Conservation (phyloP, 2,888 invertebrate genomes). For the Malthinus seriepunctatus region DNA sequence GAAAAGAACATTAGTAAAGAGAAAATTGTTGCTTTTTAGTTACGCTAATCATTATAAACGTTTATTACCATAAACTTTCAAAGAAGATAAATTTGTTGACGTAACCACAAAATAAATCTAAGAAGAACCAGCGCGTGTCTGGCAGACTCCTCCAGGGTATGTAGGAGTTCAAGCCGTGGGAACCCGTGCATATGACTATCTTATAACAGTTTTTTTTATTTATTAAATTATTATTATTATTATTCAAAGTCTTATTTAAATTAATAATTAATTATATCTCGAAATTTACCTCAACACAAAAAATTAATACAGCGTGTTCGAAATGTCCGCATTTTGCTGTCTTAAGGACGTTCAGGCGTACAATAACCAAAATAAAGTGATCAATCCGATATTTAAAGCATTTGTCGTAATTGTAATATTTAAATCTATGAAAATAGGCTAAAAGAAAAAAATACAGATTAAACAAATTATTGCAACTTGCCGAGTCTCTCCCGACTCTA, state of each 20-base stretch:
- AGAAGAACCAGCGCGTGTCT: slow-evolving; percentile 48
- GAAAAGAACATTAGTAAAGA: slow-evolving; percentile 14
- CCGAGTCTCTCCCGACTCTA: too few species aligned
- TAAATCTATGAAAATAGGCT: too few species aligned
- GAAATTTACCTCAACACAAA: background rate
- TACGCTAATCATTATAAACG: background rate
- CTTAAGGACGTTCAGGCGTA: too few species aligned
- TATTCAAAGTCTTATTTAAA: slow-evolving; percentile 16
- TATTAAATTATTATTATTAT: too few species aligned
- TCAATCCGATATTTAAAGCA: too few species aligned
- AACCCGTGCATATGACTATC: slow-evolving; percentile 36
- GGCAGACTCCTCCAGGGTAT: slow-evolving; percentile 51
- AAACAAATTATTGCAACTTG: too few species aligned
- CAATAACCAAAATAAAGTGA: too few species aligned
- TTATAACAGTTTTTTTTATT: slow-evolving; percentile 32
- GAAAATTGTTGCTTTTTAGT: slow-evolving; percentile 10
- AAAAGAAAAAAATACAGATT: too few species aligned
- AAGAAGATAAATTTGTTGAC: slow-evolving; percentile 22
- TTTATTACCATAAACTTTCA: slow-evolving; percentile 2
- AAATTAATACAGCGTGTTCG: too few species aligned
- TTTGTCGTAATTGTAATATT: too few species aligned
- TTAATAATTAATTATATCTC: slow-evolving; percentile 11
- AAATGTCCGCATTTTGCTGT: too few species aligned
- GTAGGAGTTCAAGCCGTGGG: slow-evolving; percentile 46
- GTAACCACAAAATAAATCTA: slow-evolving; percentile 22